phyloP scores from a whole-genome alignment of 1,140 invertebrate species.

The Aphidius gifuensis region DNA sequence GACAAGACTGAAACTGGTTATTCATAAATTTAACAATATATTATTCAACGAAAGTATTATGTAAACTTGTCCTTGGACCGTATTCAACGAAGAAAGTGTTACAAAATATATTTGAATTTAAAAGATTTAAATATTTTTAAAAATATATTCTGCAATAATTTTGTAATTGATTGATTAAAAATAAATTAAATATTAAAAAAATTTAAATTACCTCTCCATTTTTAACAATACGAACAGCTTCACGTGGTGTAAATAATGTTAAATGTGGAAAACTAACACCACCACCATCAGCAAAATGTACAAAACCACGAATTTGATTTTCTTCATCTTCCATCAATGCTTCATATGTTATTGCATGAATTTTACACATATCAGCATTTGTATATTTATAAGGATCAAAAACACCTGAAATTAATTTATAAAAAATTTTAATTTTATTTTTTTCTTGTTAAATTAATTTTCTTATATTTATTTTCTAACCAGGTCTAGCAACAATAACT shows the following conservation, averaged over 20 bases:
- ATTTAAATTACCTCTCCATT: slow-evolving; percentile 65
- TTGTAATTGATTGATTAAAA: slow-evolving; percentile 2
- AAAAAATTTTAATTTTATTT: too few species aligned
- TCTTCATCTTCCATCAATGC: slow-evolving; percentile 79
- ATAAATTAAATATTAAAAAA: not conserved
- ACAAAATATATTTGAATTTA: not conserved
- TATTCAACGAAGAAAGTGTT: slow-evolving; percentile 6
- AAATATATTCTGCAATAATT: not conserved
- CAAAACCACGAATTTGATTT: slow-evolving; percentile 69
- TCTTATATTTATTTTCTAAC: slow-evolving; percentile 50
- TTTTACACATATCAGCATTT: slow-evolving; percentile 75
- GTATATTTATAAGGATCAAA: slow-evolving; percentile 77
- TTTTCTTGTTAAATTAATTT: not conserved
- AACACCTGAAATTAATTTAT: slow-evolving; percentile 58
- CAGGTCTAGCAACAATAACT: slow-evolving; percentile 73
- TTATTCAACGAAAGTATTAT: slow-evolving; percentile 10
- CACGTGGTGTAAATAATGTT: slow-evolving; percentile 72
- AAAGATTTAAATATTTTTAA: not conserved
- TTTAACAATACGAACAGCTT: slow-evolving; percentile 74
- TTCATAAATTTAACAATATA: slow-evolving; percentile 5
- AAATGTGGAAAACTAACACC: slow-evolving; percentile 73
- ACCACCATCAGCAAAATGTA: slow-evolving; percentile 70
- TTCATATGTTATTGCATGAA: slow-evolving; percentile 76
- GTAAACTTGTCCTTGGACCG: slow-evolving; percentile 20
- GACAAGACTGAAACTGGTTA: not conserved